Evolutionary conservation across 2,113 vertebrate species (phyloP), one percentile per base, ranked within the genome.

Genomic region (Sakesphorus luctuosus): DNA sequence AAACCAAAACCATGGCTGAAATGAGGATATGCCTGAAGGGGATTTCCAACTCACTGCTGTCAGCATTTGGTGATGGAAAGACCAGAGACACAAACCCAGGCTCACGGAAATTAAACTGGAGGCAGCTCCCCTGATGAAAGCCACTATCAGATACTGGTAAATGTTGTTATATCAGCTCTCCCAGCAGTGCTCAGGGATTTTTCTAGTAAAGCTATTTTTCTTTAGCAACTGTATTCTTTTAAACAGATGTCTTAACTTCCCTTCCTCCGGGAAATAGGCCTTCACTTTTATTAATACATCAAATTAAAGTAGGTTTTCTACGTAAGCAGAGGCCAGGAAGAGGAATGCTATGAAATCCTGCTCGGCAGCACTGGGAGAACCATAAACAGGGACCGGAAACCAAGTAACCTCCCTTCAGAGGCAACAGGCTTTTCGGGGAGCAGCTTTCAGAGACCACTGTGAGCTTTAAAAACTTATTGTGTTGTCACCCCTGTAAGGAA

Each of bases 241-340:
- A 92, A 94, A 93, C 94, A 96, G 93, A 92, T 36, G 91, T 95
- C 95, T 73, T 74, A 84, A 97, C 94, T 89, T 92, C 91, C 81
- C 55, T 65, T 77, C 84, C 91, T 87, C 92, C 92, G 91, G 88
- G 89, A 97, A 86, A 91, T n/a, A 28, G 86, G 94, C 93, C 95
- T 90, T 89, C 66, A 2, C 59, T 87, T 68, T 84, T 46, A 81
- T 59, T 58, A 85, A 65, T 73, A 87, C 65, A 90, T 97, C 93
- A 94, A 87, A 91, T 85, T 55, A 90, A 86, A 81, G 7, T 8
- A 87, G 94, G 77, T 79, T 84, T 88, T 47, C 93, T 86, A 91
- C 55, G 66, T 73, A 76, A 89, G 58, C 62, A 38, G 77, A 49
- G 36, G 18, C 67, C 6, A 52, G 88, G 79, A 52, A 92, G 59